A percentile compares a stretch with the other conserved stretches of the same genome.
These are phyloP conservation scores for Caenorhabditis virilis DNA, from an alignment of 2,888 invertebrate genomes.

Conservation along the genomic window DNA sequence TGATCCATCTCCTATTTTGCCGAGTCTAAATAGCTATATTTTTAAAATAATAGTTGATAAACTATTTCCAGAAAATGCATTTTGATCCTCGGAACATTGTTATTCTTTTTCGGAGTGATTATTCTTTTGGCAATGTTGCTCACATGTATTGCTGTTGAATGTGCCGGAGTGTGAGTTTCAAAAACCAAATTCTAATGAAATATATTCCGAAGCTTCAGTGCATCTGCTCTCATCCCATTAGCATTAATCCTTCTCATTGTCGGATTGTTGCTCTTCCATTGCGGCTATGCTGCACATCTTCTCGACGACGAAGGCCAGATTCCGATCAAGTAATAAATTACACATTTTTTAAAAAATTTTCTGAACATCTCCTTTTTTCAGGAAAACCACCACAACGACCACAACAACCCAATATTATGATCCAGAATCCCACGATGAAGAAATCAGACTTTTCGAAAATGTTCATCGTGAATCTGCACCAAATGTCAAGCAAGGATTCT, in stretches of 20 bases:
- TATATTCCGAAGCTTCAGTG: slow-evolving; percentile 55
- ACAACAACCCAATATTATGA: slow-evolving; percentile 47
- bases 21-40: too few relatives aligned
- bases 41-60: too few relatives aligned
- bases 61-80: slow-evolving; percentile 56
- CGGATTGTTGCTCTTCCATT: slow-evolving; percentile 67
- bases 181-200: too few relatives aligned
- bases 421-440: slow-evolving; percentile 56
- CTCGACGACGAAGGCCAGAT: slow-evolving; percentile 62
- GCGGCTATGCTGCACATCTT: slow-evolving; percentile 69
- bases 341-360: neutral
- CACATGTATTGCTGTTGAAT: slow-evolving; percentile 66
- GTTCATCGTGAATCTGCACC: slow-evolving; percentile 41
- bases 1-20: too few relatives aligned
- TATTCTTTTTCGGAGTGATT: slow-evolving; percentile 66
- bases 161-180: slow-evolving; percentile 57
- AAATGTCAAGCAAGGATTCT: slow-evolving; percentile 58
- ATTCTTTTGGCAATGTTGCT: slow-evolving; percentile 63
- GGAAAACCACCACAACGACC: slow-evolving; percentile 51
- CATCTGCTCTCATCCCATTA: slow-evolving; percentile 61
- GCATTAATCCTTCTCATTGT: slow-evolving; percentile 66
- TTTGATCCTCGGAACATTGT: slow-evolving; percentile 59
- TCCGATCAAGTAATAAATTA: slow-evolving; percentile 52
- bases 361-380: slow-evolving; percentile 4
- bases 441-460: slow-evolving; percentile 47